Evolutionary conservation across 2,888 invertebrate genomes (phyloP).

Genomic region (Pyralis farinalis): DNA sequence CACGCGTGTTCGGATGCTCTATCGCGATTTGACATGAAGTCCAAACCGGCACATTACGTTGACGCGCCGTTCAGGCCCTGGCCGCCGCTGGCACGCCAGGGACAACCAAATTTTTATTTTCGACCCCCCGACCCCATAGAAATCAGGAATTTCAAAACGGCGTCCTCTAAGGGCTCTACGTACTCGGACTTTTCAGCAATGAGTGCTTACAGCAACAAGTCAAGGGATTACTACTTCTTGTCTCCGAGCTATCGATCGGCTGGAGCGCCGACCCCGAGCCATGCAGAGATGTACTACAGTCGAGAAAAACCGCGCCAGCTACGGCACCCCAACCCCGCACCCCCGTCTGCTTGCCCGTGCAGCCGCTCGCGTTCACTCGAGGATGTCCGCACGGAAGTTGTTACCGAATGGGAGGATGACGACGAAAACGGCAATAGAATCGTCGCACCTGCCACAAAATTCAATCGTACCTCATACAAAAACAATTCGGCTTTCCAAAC

Average conservation of each 20-base stretch:
- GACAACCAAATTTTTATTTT: conserved; percentile 73
- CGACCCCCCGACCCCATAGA: conserved; percentile 73
- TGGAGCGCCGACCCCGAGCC: conserved; percentile 78
- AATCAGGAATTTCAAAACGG: conserved; percentile 70
- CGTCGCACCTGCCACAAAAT: conserved; percentile 71
- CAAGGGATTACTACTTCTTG: conserved; percentile 82
- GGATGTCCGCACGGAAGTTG: conserved; percentile 85
- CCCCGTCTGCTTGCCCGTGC: conserved; percentile 80
- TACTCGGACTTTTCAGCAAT: conserved; percentile 76
- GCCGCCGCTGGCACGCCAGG: conserved; percentile 82
- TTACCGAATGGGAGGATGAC: conserved; percentile 83
- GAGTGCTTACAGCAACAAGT: conserved; percentile 73
- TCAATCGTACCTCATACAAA: conserved; percentile 64
- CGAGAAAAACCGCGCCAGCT: conserved; percentile 70
- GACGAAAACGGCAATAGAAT: conserved; percentile 83
- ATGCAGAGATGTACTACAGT: conserved; percentile 51
- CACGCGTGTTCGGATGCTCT: conserved; percentile 63
- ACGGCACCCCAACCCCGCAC: conserved; percentile 49
- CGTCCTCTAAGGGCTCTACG: conserved; percentile 65
- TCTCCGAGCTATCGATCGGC: conserved; percentile 86
- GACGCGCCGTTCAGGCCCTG: conserved; percentile 82
- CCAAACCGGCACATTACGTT: conserved; percentile 79
- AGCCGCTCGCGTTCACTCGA: conserved; percentile 86
- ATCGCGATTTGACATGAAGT: conserved; percentile 83
- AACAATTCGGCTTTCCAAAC: conserved; percentile 58